Percentiles rank a stretch among this genome's conserved stretches.
Evolutionary conservation across 2,113 vertebrate genomes (phyloP).

Genomic region (Calonectris borealis): DNA sequence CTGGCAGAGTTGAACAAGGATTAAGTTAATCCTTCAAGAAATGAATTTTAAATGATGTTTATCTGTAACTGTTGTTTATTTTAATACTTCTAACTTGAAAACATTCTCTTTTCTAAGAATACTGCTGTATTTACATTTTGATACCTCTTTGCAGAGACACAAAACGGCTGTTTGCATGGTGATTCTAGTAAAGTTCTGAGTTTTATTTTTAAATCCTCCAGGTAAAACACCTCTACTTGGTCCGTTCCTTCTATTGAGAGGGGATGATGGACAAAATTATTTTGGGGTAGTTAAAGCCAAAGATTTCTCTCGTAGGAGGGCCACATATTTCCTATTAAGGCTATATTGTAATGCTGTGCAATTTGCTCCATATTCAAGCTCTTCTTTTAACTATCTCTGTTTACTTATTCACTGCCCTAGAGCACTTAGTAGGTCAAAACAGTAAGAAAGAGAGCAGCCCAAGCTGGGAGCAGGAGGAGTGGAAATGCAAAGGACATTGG

Average conservation of each 20-base stretch:
- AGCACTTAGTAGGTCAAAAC: background rate
- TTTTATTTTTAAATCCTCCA: slow-evolving; percentile 14
- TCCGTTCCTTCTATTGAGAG: background rate
- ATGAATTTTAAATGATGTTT: background rate
- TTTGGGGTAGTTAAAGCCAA: slow-evolving; percentile 49
- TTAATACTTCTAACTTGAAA: slow-evolving; percentile 38
- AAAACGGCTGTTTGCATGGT: slow-evolving; percentile 13
- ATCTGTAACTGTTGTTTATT: slow-evolving; percentile 46
- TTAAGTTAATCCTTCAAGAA: slow-evolving; percentile 23
- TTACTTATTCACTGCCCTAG: background rate
- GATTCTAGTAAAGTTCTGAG: background rate
- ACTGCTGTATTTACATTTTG: slow-evolving; percentile 34
- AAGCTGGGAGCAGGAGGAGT: background rate
- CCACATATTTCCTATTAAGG: background rate
- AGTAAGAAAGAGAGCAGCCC: background rate
- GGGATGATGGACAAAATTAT: background rate
- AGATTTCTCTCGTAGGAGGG: background rate
- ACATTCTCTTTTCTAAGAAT: slow-evolving; percentile 27
- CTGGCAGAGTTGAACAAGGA: background rate
- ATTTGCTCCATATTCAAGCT: background rate
- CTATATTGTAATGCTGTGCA: background rate
- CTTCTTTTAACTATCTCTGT: background rate
- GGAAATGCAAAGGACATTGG: background rate
- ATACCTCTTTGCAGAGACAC: slow-evolving; percentile 38
- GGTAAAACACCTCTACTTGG: background rate